Evolutionary conservation across 1,140 invertebrate genomes (phyloP).

Genomic region (Chironomus tepperi): DNA sequence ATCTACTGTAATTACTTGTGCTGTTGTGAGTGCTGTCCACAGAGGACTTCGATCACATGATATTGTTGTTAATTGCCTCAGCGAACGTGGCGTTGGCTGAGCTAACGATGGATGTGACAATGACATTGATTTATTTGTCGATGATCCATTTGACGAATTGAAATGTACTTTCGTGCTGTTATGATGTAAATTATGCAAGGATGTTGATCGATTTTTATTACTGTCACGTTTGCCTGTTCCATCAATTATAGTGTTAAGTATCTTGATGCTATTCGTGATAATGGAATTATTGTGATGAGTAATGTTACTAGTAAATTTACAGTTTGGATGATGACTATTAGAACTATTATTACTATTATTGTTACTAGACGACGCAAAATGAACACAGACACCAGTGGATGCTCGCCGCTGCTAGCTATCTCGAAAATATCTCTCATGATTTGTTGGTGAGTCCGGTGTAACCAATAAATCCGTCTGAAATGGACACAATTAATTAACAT

Average conservation of each 20-base stretch:
- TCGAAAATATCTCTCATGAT: neutral
- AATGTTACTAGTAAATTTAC: neutral
- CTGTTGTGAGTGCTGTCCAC: constrained; percentile 57
- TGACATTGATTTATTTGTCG: constrained; percentile 36
- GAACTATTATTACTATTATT: neutral
- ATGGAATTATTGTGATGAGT: neutral
- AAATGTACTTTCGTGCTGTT: neutral
- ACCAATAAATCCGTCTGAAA: constrained; percentile 24
- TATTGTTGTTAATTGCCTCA: constrained; percentile 25
- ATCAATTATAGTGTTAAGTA: neutral
- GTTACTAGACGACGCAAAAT: neutral
- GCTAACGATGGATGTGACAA: constrained; percentile 30
- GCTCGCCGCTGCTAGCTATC: constrained; percentile 20
- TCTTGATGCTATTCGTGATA: neutral
- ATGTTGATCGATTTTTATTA: neutral
- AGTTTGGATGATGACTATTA: neutral
- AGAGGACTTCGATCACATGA: constrained; percentile 45
- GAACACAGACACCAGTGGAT: neutral
- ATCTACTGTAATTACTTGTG: constrained; percentile 42
- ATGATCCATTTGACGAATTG: constrained; percentile 37
- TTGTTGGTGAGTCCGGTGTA: constrained; percentile 24
- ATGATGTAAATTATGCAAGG: constrained; percentile 29
- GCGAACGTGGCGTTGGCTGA: constrained; percentile 27
- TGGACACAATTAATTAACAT: neutral
- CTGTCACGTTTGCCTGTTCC: neutral